Evolutionary conservation across 2,797 vertebrate genomes (phyloP), one percentile per base, ranked within the genome.

Genomic region (Carapus acus): DNA sequence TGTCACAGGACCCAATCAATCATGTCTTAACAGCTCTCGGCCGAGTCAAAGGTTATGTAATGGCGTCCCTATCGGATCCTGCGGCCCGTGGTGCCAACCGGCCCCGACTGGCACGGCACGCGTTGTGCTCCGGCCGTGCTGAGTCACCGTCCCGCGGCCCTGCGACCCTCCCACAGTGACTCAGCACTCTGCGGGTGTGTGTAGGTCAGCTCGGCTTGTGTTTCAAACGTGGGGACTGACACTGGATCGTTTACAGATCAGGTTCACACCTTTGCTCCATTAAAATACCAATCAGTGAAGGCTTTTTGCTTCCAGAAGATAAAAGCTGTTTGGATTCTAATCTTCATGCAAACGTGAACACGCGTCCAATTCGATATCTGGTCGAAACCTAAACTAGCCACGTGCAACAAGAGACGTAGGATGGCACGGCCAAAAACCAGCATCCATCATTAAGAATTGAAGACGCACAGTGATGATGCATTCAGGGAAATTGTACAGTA

Each of bases 371-470:
- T 62, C 15, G 49, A 69, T 46, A 56, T 57, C 31, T 57, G 46
- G 31, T 59, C 76, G 73, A 71, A 77, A 77, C 52, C 42, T 43
- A 65, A 76, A 73, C 73, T 67, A 64, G 18, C 29, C 41, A 49
- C 50, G 23, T 65, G 74, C 51, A 73, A 73, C 67, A 59, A 55
- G 65, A 81, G 63, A 58, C 54, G 8, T 16, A 37, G 36, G 37
- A 56, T 21, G 45, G 40, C 37, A 42, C 14, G 24, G 46, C 54
- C 52, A 66, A 69, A 51, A 51, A 51, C n/a, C 20, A 36, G 18
- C 8, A 57, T 80, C 14, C 76, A 79, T 79, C 55, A 76, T 79
- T 74, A 14, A 73, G 17, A 66, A 43, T 49, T 43, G 48, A 41
- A 60, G 16, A 48, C 54, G 27, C 19, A 46, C 34, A 36, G 6